Evolutionary conservation across 2,797 vertebrate species (phyloP), one percentile per base, ranked within the genome.

Genomic region (Myripristis jacobus): DNA sequence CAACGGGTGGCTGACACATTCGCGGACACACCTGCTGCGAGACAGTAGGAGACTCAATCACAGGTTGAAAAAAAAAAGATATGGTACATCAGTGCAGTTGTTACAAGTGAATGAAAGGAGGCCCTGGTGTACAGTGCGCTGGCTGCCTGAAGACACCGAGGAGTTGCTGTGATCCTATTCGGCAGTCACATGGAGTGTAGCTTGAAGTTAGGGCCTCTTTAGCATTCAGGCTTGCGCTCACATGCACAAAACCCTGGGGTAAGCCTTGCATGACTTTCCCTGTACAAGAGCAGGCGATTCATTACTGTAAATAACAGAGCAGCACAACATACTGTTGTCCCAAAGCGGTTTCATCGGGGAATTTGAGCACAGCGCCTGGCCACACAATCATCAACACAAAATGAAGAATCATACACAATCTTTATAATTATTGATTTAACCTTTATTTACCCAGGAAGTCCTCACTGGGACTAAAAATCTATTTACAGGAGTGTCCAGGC

Each of bases 1-100:
- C 81, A 76, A 75, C 74, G 66, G 84, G 80, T 71, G 74, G 70
- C 63, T 82, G 73, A 82, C 54, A 80, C 70, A 75, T 81, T 70
- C 25, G 27, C 47, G 43, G 56, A 77, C 66, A 82, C 68, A 68
- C 82, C 81, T 83, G 76, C 87, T 78, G 83, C 25, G 71, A 69
- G n/a, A 70, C 47, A 62, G 73, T 47, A 24, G 68, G 69, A 74
- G 56, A 83, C 70, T 66, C 80, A 86, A 82, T 85, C 80, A 82
- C 56, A 46, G 56, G 27, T 55, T 58, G 29, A 31, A 56, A 38
- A 62, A 24, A 53, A 66, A 54, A 31, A 34, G 2, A 74, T 61
- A 60, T 10, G 31, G 75, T 55, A 68, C 80, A 85, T 88, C 78
- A 69, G 66, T 54, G 55, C 54, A 22, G 46, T 67, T 84, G 70